Evolutionary conservation across 2,888 invertebrate species (phyloP).

Genomic region (Caenorhabditis drosophilae): DNA sequence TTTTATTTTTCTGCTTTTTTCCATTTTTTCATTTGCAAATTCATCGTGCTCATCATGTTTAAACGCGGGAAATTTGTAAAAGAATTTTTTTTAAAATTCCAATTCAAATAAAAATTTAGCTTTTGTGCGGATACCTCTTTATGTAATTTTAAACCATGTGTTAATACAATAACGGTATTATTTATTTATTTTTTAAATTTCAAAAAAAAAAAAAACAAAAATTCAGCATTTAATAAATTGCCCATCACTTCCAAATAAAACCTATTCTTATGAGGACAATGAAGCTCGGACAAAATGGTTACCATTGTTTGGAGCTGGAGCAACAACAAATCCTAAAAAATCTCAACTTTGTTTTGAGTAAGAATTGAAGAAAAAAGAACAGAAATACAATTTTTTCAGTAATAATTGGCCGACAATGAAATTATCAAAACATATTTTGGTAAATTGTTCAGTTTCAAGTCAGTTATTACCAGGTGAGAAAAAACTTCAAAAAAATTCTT

Average conservation of each 20-base stretch:
- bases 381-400: too few relatives aligned
- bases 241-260: constrained; percentile 12
- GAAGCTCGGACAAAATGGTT: constrained; percentile 32
- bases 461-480: constrained; percentile 24
- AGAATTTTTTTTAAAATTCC: too few relatives aligned
- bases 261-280: constrained; percentile 15
- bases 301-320: constrained; percentile 28
- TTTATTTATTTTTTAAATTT: not conserved
- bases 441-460: constrained; percentile 30
- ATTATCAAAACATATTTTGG: constrained; percentile 17
- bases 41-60: too few relatives aligned
- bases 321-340: constrained; percentile 18
- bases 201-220: not conserved
- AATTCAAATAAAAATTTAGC: not conserved
- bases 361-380: too few relatives aligned
- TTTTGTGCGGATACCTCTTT: constrained; percentile 19
- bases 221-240: constrained; percentile 1
- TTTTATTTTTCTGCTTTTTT: too few relatives aligned
- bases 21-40: too few relatives aligned
- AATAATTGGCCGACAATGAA: constrained; percentile 38
- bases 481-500: not conserved
- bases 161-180: constrained; percentile 27
- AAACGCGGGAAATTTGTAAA: too few relatives aligned
- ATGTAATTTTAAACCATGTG: constrained; percentile 14
- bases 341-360: constrained; percentile 35